Base-by-base conservation (phyloP, 2,888 invertebrate genomes). In the Pristionchus arcanus region DNA sequence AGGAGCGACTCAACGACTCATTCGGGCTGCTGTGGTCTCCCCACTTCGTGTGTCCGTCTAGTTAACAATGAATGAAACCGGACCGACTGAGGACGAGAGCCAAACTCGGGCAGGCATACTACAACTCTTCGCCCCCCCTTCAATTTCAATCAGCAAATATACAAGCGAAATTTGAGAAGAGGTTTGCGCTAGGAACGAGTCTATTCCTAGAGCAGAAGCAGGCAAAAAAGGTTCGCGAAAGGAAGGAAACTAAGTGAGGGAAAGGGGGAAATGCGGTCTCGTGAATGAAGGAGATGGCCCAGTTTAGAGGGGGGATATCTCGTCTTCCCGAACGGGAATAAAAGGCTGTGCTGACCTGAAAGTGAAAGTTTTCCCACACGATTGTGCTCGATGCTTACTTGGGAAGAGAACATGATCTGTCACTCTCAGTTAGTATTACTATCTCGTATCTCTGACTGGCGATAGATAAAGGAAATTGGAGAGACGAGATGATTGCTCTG, bases 61-160 rank as follows among this genome's bases (percentile, higher is more conserved):
- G 81, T 81, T 81, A 81, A 81, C 81, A 81, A 81, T 81, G 81
- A 81, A 81, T 81, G 81, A 81, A 28, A n/a, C 42, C n/a, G 28
- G 81, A 77, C 37, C 19, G 31, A 16, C 74, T 34, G 34, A 74
- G 37, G 37, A 5, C 5, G 2, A 21, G 77, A 77, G 77, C 7
- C 37, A 37, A 25, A 68, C 31, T 68, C 21, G 68, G 31, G 68
- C 13, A 31, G 31, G 68, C 13, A 31, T 68, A 15, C 68, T 9
- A 31, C n/a, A 7, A 68, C 31, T 68, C 13, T 68, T 3, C 3
- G 59, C 7, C 59, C 25, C 31, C 68, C 31, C 68, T 68, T 68
- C 21, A 68, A 68, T 34, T 34, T 68, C 68, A 68, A 68, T 68
- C 68, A 28, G 66, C 66, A 66, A 66, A 66, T 28, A 66, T 28